Evolutionary conservation across 2,797 vertebrate species (phyloP), one percentile per base, ranked within the genome.

Genomic region (Schizopygopsis pylzovi): DNA sequence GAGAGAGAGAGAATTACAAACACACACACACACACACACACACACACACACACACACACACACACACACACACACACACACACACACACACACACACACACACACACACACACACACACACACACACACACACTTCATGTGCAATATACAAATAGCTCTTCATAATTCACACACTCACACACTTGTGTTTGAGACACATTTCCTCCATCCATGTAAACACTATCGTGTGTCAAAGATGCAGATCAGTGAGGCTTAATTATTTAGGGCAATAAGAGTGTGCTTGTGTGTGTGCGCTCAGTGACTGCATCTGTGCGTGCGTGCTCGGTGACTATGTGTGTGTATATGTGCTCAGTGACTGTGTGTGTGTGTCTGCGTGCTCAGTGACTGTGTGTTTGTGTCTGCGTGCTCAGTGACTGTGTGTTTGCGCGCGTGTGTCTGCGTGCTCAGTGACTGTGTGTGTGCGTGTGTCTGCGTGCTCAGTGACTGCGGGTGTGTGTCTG

Each of bases 121-220:
- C 52, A 47, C 81, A 76, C 43, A 28, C 18, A 39, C 45, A 41
- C 25, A 28, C 33, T 37, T 39, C 20, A 49, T 77, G 33, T 45
- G 49, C 15, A 59, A 52, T 56, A 16, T 22, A 20, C 22, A 77
- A 12, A 65, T 22, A 8, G 68, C 33, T 78, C 41, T 68, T 54
- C 49, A 16, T 1, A 33, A 75, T 7, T 28, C 49, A 76, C 28
- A 76, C 49, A 54, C 73, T 77, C 49, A 77, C 49, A 56, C 20
- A 54, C 73, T 77, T n/a, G 10, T 0, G 1, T 49, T 77, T 28
- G 0, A 77, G 47, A 93, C 91, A 93, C 91, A 54, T 89, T 96
- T 96, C 95, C 95, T 95, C 88, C 7, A 1, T 13, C 76, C 90
- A 68, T 90, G 92, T 95, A 95, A 96, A 96, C 95, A 95, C 94